Evolutionary conservation across 1,140 invertebrate genomes (phyloP), one percentile per base, ranked within the genome.

Genomic region (Zophobas atratus): DNA sequence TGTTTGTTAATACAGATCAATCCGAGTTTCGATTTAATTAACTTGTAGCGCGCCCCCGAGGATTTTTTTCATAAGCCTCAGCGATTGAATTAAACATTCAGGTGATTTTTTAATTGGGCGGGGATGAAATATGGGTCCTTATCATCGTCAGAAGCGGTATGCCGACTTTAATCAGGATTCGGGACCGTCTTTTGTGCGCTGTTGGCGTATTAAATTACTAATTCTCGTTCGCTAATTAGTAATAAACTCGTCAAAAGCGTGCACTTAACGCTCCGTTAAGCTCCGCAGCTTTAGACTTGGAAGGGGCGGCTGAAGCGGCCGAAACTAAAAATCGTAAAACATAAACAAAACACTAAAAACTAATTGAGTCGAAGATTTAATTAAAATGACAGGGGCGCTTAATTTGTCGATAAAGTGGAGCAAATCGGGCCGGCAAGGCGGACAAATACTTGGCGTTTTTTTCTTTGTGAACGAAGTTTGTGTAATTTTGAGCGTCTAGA

Each of bases 211-310:
- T 73, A 73, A 73, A 73, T 73, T 73, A 73, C 71, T 73, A 73
- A 73, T 73, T 73, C 71, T 73, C 71, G 71, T 73, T 73, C 71
- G 71, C 71, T 73, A 73, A 73, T 73, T 73, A 73, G 71, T 56
- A 73, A 73, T 55, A 73, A 73, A 73, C 71, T 73, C 71, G 49
- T 55, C 71, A 73, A 73, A 73, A 73, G 71, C 71, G 71, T 32
- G 41, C 51, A 73, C 71, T 73, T 55, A 55, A 73, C 49, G 71
- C 49, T 55, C 71, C 48, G 71, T 72, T 72, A 72, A 72, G 70
- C 70, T 72, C 20, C 5, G 34, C 43, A 67, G 71, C 20, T 20
- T 20, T 20, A 20, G 20, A 20, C 20, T 20, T 20, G 20, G 20
- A 20, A 20, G 20, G 43, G 6, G 3, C 3, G 43, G 43, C 3